Base-by-base conservation (phyloP, 1,140 invertebrate species). In the Mylabris phalerata region DNA sequence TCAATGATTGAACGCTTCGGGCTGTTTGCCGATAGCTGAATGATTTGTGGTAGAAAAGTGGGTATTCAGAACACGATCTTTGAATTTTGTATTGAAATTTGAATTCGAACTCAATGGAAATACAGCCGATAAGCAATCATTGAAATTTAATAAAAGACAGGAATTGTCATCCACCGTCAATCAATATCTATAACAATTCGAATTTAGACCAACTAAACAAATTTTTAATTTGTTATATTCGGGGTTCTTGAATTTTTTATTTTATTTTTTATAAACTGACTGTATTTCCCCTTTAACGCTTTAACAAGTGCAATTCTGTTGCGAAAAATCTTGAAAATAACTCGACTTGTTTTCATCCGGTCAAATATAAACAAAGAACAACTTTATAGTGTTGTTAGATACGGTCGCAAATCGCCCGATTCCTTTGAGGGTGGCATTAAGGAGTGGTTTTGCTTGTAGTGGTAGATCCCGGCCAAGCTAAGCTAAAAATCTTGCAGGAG, bases 401-500 rank as follows among this genome's bases (percentile, higher is more conserved):
- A 69, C 49, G 55, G 68, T 44, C 64, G 67, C 69, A 54, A 67
- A 54, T 71, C 59, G 67, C 50, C 9, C 3, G 27, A 38, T 60
- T 60, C 62, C 68, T 63, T 70, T 71, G 55, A 47, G 58, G 66
- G 54, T 60, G 45, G 45, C 55, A 65, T 63, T 68, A 71, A 71
- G 69, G 69, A 71, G 68, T 68, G 69, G 69, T 68, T 68, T 64
- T 68, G 68, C 67, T 62, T 64, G 62, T 64, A 64, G 57, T 59
- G 58, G 48, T 61, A 61, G 59, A 66, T 59, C 68, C 70, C 68
- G 70, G 70, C 62, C 68, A 65, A 71, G 67, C 70, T 69, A 71
- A 71, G 68, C 68, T 70, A 65, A 67, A 68, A 67, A 66, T 71
- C 68, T 70, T 70, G 68, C 68, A 70, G 68, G 64, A 69, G 64